Evolutionary conservation across 2,113 vertebrate genomes (phyloP).

Genomic region (Heterotilapia buettikoferi): DNA sequence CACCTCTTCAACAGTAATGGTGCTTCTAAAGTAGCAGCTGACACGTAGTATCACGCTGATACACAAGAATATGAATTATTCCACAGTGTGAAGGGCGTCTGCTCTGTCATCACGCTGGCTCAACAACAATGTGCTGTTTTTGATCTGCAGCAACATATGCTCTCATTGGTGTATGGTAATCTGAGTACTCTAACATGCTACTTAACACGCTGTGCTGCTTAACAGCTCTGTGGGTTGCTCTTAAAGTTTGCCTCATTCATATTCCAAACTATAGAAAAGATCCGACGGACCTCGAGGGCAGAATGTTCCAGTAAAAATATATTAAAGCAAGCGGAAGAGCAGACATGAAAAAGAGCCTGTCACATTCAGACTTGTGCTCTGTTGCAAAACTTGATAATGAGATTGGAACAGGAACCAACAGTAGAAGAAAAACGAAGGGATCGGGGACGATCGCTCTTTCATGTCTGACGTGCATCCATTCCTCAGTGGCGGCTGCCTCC

Average conservation of each 20-base stretch:
- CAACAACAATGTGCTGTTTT: background rate
- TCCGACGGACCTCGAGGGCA: background rate
- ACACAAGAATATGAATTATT: background rate
- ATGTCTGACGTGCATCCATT: background rate
- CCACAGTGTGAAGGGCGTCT: background rate
- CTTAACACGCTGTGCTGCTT: background rate
- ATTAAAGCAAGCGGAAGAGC: background rate
- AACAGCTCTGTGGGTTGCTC: background rate
- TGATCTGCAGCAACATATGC: background rate
- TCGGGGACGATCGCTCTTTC: conserved; percentile 14
- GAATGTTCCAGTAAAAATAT: background rate
- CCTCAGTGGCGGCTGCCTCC: background rate
- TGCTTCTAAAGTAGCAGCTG: background rate
- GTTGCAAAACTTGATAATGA: background rate
- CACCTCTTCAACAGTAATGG: background rate
- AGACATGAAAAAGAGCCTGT: background rate
- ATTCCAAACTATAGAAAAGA: background rate
- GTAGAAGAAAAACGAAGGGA: background rate
- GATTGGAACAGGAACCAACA: background rate
- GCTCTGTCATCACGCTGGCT: background rate
- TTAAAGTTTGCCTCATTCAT: background rate
- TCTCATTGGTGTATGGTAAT: background rate
- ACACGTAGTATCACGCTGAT: background rate
- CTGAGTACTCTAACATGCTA: background rate
- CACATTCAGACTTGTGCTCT: background rate